phyloP scores from a whole-genome alignment of 1,140 invertebrate genomes.

The Apis dorsata region DNA sequence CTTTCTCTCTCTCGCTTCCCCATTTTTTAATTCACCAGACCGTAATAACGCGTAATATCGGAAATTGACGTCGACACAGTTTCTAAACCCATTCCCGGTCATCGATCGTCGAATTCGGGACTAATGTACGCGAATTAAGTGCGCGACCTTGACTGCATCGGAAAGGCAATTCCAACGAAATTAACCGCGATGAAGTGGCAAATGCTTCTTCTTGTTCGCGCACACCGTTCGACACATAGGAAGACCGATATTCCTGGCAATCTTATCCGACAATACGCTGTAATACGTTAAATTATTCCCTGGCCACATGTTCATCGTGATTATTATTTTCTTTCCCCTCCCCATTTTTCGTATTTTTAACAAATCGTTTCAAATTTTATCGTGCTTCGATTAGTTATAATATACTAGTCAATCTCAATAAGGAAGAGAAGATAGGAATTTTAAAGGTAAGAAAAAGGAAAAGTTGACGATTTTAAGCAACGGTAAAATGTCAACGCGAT shows the following conservation, averaged over 20 bases:
- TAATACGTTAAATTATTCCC: constrained; percentile 17
- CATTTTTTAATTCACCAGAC: background rate
- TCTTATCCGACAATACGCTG: constrained; percentile 12
- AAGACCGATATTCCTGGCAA: constrained; percentile 12
- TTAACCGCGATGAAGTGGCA: constrained; percentile 7
- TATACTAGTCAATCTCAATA: background rate
- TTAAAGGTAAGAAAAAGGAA: background rate
- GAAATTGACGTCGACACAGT: constrained; percentile 12
- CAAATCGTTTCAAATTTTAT: background rate
- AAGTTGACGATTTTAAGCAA: background rate
- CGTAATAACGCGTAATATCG: background rate
- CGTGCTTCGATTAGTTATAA: background rate
- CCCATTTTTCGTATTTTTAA: background rate
- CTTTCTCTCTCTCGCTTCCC: too few species aligned
- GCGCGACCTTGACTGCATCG: constrained; percentile 61
- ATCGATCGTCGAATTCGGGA: constrained; percentile 43
- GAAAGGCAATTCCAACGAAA: constrained; percentile 49
- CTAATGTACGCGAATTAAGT: constrained; percentile 50
- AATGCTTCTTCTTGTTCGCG: constrained; percentile 16
- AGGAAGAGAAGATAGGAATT: background rate
- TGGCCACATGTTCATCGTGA: background rate
- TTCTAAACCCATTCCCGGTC: constrained; percentile 4
- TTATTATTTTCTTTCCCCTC: background rate
- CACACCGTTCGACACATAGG: background rate
- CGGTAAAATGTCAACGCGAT: constrained; percentile 26